Evolutionary conservation across 2,797 vertebrate species (phyloP).

Genomic region (Chanos chanos): DNA sequence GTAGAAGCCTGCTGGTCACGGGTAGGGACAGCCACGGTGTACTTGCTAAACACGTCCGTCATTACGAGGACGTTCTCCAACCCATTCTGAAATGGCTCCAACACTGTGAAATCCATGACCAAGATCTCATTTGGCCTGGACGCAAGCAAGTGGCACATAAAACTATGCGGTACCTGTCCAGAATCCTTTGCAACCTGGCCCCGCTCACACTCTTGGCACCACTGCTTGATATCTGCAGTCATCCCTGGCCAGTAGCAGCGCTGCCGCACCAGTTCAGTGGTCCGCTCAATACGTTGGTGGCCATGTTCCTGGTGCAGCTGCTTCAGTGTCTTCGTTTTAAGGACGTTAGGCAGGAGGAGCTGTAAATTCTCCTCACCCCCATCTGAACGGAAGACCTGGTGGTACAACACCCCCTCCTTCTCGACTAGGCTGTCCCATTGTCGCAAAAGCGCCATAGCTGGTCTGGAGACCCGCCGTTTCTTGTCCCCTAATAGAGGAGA

Average conservation of each 20-base stretch:
- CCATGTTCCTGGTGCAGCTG: neutral
- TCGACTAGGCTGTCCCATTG: no score
- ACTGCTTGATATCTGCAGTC: neutral
- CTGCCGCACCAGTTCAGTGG: neutral
- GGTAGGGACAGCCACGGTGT: neutral
- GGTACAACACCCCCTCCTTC: no score
- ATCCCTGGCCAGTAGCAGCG: neutral
- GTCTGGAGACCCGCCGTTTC: no score
- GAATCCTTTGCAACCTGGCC: neutral
- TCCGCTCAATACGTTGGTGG: neutral
- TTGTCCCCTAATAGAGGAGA: no score
- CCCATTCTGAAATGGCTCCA: constrained; percentile 20
- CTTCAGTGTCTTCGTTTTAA: neutral
- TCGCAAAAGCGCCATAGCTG: no score
- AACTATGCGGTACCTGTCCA: neutral
- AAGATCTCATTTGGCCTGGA: constrained; percentile 8
- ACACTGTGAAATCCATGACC: constrained; percentile 9
- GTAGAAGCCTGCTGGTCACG: constrained; percentile 16
- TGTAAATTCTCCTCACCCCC: no score
- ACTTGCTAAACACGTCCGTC: constrained; percentile 23
- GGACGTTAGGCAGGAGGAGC: neutral
- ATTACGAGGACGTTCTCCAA: constrained; percentile 21
- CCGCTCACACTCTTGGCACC: neutral
- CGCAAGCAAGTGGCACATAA: no score
- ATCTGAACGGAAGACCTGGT: no score